Evolutionary conservation across 2,797 vertebrate species (phyloP), one percentile per base, ranked within the genome.

Genomic region (Mormyrus proboscirostris): DNA sequence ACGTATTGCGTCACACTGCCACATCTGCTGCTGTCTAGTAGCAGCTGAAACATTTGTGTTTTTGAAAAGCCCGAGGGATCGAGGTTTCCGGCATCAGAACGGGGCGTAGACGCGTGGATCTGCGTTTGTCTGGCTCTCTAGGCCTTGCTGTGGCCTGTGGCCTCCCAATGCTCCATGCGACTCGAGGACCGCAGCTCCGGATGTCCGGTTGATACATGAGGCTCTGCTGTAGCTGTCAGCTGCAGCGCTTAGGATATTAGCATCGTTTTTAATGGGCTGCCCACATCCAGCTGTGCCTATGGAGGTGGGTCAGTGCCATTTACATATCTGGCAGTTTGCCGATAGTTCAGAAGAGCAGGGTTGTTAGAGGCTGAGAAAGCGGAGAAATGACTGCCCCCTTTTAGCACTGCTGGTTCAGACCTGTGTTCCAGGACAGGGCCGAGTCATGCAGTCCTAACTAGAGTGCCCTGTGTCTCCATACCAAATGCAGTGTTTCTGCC

Each of bases 161-260:
- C 25, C 65, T 55, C 25, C 53, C 53, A 19, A 47, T 47, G 86
- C 76, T 8, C 84, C 69, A 53, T 19, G 79, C 69, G 53, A 57
- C 59, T 87, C 29, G 65, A 89, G 85, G 22, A 55, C 85, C 65
- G 90, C 89, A 85, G 59, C 62, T 90, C 85, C 3, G 25, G 88
- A 86, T 87, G 89, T 76, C 90, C 53, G 69, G 87, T 16, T 90
- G 90, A 90, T 88, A 87, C 55, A 90, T 88, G 89, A 89, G 85
- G n/a, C 82, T 55, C 83, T 82, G 79, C 50, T 59, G 47, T 89
- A 84, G 79, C 57, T 85, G 38, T 14, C 89, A 59, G 84, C 59
- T 88, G 47, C 84, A 82, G 85, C 79, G 57, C 59, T 89, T 65
- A 79, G 82, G 73, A 82, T 76, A 84, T 69, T 69, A 82, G 65